Conservation (phyloP, 2,888 invertebrate species). For the Hydriomena furcata region DNA sequence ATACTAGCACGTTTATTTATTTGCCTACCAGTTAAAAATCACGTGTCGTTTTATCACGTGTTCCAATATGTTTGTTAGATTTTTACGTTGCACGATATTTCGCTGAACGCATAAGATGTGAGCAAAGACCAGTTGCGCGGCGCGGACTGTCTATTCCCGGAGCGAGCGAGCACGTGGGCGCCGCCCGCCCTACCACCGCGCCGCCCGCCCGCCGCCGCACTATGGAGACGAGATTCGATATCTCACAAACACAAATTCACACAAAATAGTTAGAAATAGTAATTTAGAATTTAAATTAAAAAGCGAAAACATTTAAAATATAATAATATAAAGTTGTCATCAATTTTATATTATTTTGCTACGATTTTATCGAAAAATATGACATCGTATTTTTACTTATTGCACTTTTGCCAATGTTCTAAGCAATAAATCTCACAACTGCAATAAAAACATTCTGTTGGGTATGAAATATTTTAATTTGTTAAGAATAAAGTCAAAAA, state of each 20-base stretch:
- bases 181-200: constrained; percentile 54
- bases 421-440: too few species aligned
- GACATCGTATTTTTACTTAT: too few species aligned
- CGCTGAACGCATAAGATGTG: constrained; percentile 48
- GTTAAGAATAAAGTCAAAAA: too few species aligned
- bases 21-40: too few species aligned
- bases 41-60: constrained; percentile 25
- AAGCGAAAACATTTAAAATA: too few species aligned
- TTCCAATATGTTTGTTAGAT: constrained; percentile 23
- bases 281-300: background rate
- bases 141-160: constrained; percentile 79
- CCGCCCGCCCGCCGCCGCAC: constrained; percentile 71
- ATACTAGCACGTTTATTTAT: constrained; percentile 13
- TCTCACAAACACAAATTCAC: constrained; percentile 40
- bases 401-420: too few species aligned
- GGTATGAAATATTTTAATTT: too few species aligned
- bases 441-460: too few species aligned
- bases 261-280: background rate
- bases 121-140: constrained; percentile 58
- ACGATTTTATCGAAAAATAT: too few species aligned
- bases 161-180: constrained; percentile 75
- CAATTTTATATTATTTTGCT: too few species aligned
- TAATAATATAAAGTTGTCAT: too few species aligned
- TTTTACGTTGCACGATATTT: constrained; percentile 38
- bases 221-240: constrained; percentile 74